Evolutionary conservation across 2,888 invertebrate genomes (phyloP).

Genomic region (Synanthedon myopaeformis): DNA sequence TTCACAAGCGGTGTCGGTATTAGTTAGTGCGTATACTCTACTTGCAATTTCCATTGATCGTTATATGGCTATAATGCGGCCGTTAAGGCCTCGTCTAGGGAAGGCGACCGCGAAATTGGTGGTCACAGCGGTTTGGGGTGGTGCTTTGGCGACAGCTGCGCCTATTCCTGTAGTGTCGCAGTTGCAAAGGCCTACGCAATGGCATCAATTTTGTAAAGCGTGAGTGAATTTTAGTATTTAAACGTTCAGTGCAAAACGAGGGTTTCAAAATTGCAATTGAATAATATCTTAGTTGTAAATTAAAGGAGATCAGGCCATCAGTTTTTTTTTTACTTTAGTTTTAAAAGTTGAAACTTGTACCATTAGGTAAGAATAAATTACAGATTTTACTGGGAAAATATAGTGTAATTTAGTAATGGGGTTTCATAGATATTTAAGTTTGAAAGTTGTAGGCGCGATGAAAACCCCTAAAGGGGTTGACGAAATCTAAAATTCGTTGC

Average conservation of each 20-base stretch:
- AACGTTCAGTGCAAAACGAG: background rate
- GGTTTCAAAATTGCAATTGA: too few species aligned
- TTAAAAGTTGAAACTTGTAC: too few species aligned
- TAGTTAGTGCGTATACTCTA: slow-evolving; percentile 90
- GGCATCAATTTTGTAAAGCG: slow-evolving; percentile 75
- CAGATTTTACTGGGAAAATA: too few species aligned
- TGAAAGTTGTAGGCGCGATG: too few species aligned
- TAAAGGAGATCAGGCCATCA: too few species aligned
- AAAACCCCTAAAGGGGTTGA: too few species aligned
- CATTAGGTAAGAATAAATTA: too few species aligned
- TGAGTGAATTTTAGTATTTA: slow-evolving; percentile 47
- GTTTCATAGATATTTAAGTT: too few species aligned
- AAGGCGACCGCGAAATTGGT: slow-evolving; percentile 76
- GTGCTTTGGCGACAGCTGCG: slow-evolving; percentile 82
- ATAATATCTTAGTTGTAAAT: too few species aligned
- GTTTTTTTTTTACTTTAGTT: too few species aligned
- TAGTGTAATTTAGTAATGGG: too few species aligned
- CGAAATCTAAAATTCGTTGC: too few species aligned
- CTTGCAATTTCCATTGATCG: slow-evolving; percentile 92
- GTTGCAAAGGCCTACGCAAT: slow-evolving; percentile 71
- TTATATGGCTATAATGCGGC: slow-evolving; percentile 91
- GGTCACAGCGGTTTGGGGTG: slow-evolving; percentile 79
- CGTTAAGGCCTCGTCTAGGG: slow-evolving; percentile 83
- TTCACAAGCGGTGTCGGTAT: slow-evolving; percentile 82
- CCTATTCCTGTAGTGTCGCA: slow-evolving; percentile 85